Base-by-base conservation (phyloP, 2,888 invertebrate genomes). In the Agrotis ipsilon region DNA sequence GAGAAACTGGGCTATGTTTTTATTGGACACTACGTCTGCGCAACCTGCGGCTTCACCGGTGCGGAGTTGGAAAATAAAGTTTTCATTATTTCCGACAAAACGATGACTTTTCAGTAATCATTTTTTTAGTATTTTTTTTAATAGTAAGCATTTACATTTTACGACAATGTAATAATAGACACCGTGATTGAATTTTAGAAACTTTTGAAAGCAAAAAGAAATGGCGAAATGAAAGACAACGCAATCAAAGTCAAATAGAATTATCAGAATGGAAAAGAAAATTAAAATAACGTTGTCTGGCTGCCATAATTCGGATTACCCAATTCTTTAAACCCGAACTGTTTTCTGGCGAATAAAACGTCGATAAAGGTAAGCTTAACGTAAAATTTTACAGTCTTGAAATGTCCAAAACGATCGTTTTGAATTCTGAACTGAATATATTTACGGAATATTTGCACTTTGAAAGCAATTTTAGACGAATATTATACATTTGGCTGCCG, bases 331-430 rank as follows among this genome's bases (percentile, higher is more conserved):
- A 71, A 27, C 32, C 6, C 9, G 19, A 24, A 39, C 14, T 18
- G 48, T 55, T 60, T 48, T 21, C 19, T 32, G 9, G 24, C 18
- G 32, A 58, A 61, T 54, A 69, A 76, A 61, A 49, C 45, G 64
- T 39, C 51, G n/a, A 48, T 80, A 76, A 75, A 76, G 24, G 43
- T 69, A 64, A 61, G 70, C 48, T 55, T 43, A 48, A 32, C 78
- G 52, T 75, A 78, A 75, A 75, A 75, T 73, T 79, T 75, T 58
- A 75, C 43, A 19, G 43, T 52, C 32, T 55, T 24, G 54, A 63
- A 79, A 68, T 68, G 57, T 72, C 43, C 63, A 55, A 72, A 82
- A 43, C 24, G 21, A 48, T 64, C 57, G 52, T 18, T 78, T 72
- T 64, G 52, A 62, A 68, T 72, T 78, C 73, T 45, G 51, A 24